Conservation (phyloP, 2,888 invertebrate genomes). For the Abrostola tripartita region DNA sequence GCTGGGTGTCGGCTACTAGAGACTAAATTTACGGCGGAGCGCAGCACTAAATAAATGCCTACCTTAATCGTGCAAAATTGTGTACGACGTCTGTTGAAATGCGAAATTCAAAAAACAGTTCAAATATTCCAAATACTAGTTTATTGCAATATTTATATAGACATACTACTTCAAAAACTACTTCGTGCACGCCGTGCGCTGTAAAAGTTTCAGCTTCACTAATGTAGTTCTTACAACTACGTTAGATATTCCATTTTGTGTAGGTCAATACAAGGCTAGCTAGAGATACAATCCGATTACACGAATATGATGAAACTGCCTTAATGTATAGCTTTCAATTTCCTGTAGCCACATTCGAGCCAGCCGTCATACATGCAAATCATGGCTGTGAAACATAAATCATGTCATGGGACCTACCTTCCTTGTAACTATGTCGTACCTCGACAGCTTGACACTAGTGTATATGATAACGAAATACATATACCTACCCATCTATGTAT, state of each 20-base stretch:
- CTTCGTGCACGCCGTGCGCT: not conserved
- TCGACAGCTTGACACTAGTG: not conserved
- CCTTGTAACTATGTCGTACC: slow-evolving; percentile 18
- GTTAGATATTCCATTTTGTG: not conserved
- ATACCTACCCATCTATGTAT: no score
- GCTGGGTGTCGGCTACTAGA: slow-evolving; percentile 61
- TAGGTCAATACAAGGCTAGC: slow-evolving; percentile 11
- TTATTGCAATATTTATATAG: slow-evolving; percentile 22
- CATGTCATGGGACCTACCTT: slow-evolving; percentile 27
- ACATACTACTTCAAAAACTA: not conserved
- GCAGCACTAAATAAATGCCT: slow-evolving; percentile 64
- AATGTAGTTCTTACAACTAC: slow-evolving; percentile 1
- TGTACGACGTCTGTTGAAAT: slow-evolving; percentile 67
- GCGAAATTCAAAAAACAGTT: slow-evolving; percentile 52
- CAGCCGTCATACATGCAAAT: slow-evolving; percentile 57
- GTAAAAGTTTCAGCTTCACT: not conserved
- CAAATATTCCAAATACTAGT: slow-evolving; percentile 26
- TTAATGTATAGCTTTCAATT: slow-evolving; percentile 60
- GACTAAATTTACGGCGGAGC: slow-evolving; percentile 67
- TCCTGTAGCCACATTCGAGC: slow-evolving; percentile 51
- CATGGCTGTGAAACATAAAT: slow-evolving; percentile 51
- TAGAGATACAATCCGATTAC: slow-evolving; percentile 7
- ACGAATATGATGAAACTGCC: slow-evolving; percentile 28
- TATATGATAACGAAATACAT: not conserved
- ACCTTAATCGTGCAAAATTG: slow-evolving; percentile 68